phyloP scores from a whole-genome alignment of 2,797 vertebrate species.

The Eurystomus glaucurus region DNA sequence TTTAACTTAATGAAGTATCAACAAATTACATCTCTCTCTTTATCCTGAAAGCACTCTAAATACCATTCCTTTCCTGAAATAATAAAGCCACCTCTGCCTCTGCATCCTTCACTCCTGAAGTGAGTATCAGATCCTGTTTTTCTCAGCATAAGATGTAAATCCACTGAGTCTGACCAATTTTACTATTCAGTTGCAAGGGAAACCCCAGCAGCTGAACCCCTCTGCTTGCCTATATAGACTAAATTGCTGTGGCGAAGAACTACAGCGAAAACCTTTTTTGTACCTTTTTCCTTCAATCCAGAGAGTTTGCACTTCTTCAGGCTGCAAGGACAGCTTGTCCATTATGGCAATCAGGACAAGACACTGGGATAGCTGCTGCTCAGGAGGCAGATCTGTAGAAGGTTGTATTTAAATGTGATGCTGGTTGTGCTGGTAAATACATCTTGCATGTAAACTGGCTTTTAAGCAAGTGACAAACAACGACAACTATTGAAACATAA shows the following conservation, averaged over 20 bases:
- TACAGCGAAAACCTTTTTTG: constrained; percentile 83
- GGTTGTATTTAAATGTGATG: background rate
- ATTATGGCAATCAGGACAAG: constrained; percentile 88
- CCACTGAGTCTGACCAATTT: background rate
- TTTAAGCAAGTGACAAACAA: background rate
- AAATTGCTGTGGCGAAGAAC: background rate
- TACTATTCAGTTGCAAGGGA: background rate
- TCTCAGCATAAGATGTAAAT: background rate
- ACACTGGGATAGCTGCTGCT: constrained; percentile 90
- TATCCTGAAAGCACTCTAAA: background rate
- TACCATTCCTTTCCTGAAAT: background rate
- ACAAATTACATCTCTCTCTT: background rate
- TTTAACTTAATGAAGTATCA: background rate
- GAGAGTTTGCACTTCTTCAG: constrained; percentile 87
- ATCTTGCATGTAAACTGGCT: background rate
- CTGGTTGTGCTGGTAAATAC: background rate
- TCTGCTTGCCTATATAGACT: background rate
- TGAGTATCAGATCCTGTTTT: background rate
- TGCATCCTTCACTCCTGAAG: background rate
- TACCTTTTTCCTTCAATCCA: constrained; percentile 88
- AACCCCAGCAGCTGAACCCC: background rate
- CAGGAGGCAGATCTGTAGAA: constrained; percentile 82
- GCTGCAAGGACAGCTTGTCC: constrained; percentile 86
- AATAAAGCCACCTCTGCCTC: background rate
- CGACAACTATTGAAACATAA: background rate